Conservation (phyloP, 2,888 invertebrate genomes). For the Baccha elongata region DNA sequence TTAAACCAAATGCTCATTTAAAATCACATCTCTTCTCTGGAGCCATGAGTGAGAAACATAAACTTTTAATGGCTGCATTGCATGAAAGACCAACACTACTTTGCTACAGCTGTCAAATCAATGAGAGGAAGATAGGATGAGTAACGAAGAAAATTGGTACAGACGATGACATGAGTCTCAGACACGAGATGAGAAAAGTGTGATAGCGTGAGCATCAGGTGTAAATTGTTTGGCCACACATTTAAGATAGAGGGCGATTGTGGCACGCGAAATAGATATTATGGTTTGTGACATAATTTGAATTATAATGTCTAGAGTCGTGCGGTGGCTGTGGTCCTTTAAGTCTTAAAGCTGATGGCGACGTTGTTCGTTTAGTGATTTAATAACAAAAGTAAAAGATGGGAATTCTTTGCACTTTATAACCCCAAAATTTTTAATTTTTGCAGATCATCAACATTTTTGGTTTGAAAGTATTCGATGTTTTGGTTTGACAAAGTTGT, state of each 20-base stretch:
- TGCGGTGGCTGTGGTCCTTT: no score
- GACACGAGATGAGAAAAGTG: conserved; percentile 26
- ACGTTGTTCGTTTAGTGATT: no score
- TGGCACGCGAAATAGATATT: conserved; percentile 61
- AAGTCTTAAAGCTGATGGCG: no score
- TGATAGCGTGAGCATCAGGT: conserved; percentile 66
- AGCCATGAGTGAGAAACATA: conserved; percentile 28
- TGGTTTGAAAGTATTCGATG: no score
- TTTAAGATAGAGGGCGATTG: conserved; percentile 25
- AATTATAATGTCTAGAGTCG: no score
- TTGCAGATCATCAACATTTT: no score
- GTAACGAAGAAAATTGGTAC: conserved; percentile 17
- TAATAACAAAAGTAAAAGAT: no score
- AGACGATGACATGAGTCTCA: conserved; percentile 43
- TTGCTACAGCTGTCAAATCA: conserved; percentile 32
- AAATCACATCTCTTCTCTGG: conserved; percentile 10
- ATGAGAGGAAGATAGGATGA: conserved; percentile 35
- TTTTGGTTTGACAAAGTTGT: no score
- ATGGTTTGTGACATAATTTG: conserved; percentile 27
- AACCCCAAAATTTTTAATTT: no score
- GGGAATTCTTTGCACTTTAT: no score
- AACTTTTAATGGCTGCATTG: conserved; percentile 61
- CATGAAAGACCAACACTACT: conserved; percentile 51
- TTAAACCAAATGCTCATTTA: not conserved
- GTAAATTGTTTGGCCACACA: conserved; percentile 56